These are phyloP conservation scores for human DNA, from an alignment of 2,113 vertebrate species.

Conservation along the genomic window GRCh38 chrX:27447001-27447500, in stretches of 20 bases:
- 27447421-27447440: background rate
- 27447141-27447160: background rate
- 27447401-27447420: background rate
- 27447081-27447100: too few relatives aligned
- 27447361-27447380: constrained; percentile 2
- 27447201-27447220: background rate
- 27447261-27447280: background rate
- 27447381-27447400: background rate
- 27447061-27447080: background rate
- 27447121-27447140: background rate
- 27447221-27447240: background rate
- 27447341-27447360: background rate
- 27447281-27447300: background rate
- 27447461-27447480: constrained; percentile 9
- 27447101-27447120: background rate
- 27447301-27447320: background rate
- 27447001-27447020: too few relatives aligned
- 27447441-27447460: background rate
- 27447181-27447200: background rate
- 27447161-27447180: background rate
- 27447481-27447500: background rate
- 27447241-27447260: background rate
- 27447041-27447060: background rate
- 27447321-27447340: background rate
- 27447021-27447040: too few relatives aligned